Conservation (phyloP, 1,140 invertebrate species). For the Euwallacea fornicatus region DNA sequence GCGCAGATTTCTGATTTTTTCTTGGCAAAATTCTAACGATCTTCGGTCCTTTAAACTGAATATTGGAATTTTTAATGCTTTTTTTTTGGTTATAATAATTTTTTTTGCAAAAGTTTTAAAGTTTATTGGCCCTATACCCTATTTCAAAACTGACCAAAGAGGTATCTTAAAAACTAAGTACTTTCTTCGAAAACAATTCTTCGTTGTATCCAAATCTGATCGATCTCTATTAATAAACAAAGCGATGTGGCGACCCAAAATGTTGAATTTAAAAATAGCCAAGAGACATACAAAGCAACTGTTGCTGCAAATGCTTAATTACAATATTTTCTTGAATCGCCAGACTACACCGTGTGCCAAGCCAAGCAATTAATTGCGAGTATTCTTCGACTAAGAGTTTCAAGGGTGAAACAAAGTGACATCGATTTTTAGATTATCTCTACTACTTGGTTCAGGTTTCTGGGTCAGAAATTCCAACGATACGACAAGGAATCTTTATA, state of each 20-base stretch:
- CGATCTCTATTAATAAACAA: slow-evolving; percentile 23
- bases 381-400: neutral
- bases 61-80: too few species aligned
- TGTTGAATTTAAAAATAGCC: slow-evolving; percentile 31
- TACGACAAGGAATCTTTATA: neutral
- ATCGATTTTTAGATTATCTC: slow-evolving; percentile 11
- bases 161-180: too few species aligned
- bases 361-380: neutral
- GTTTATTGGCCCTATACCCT: too few species aligned
- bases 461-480: slow-evolving; percentile 3
- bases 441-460: slow-evolving; percentile 1
- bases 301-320: neutral
- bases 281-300: neutral
- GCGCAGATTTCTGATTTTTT: too few species aligned
- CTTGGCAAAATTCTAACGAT: too few species aligned
- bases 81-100: too few species aligned
- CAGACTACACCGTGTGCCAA: neutral
- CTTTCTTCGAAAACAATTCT: neutral
- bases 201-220: neutral
- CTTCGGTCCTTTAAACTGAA: too few species aligned
- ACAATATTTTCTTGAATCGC: slow-evolving; percentile 2
- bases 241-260: slow-evolving; percentile 29
- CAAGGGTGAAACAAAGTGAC: slow-evolving; percentile 7
- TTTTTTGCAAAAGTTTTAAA: too few species aligned
- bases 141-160: too few species aligned